These are phyloP conservation scores for Gymnothorax reevesii DNA, from an alignment of 2,797 vertebrate species.

Conservation along the genomic window DNA sequence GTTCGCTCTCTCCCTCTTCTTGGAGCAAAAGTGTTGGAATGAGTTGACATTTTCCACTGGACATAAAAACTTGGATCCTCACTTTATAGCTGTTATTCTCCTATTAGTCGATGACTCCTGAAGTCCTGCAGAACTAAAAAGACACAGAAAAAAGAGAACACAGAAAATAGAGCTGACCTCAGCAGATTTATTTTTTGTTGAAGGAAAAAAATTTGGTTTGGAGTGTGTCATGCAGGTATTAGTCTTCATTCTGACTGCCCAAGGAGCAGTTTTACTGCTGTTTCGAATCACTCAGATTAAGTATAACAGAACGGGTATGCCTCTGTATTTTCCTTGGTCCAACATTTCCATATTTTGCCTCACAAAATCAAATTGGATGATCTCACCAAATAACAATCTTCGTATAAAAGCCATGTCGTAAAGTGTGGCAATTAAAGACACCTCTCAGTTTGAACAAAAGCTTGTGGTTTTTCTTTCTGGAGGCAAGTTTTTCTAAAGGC, in stretches of 20 bases:
- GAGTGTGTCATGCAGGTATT: conserved; percentile 49
- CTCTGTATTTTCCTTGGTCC: conserved; percentile 46
- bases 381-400: conserved; percentile 56
- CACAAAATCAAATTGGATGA: conserved; percentile 57
- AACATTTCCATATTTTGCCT: conserved; percentile 46
- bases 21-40: conserved; percentile 67
- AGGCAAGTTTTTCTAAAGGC: conserved; percentile 54
- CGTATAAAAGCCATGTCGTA: conserved; percentile 49
- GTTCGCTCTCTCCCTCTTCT: conserved; percentile 46
- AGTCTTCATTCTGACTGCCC: conserved; percentile 52
- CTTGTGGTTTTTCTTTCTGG: conserved; percentile 34
- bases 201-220: conserved; percentile 58
- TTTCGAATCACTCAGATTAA: conserved; percentile 59
- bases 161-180: conserved; percentile 58
- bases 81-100: conserved; percentile 73
- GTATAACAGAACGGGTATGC: conserved; percentile 54
- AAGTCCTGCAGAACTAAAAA: conserved; percentile 62
- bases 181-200: conserved; percentile 58
- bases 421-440: conserved; percentile 57
- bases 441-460: conserved; percentile 46
- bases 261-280: conserved; percentile 56
- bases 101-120: conserved; percentile 68
- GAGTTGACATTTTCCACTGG: conserved; percentile 73
- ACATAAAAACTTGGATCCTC: conserved; percentile 67
- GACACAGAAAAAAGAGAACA: conserved; percentile 52